Evolutionary conservation across 2,797 vertebrate species (phyloP), one percentile per base, ranked within the genome.

Genomic region (Menidia menidia): DNA sequence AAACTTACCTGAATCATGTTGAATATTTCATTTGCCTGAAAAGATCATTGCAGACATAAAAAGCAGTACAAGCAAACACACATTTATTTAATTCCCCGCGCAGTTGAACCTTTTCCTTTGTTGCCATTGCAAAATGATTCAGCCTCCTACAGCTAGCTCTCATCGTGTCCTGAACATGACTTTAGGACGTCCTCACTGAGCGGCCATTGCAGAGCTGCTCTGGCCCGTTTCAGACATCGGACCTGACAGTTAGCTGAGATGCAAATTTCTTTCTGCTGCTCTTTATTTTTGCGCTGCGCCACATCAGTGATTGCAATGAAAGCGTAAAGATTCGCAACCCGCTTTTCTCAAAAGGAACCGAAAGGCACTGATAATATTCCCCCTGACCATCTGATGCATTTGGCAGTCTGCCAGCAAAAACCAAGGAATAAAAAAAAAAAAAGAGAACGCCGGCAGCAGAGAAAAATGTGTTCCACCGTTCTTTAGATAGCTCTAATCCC

Each of bases 161-260:
- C 44, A 50, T 5, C 15, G 9, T 47, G 45, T 45, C 41, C 18
- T 39, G 58, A 54, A 55, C 19, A 25, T 25, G 25, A 9, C 15
- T 19, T 15, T 50, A 63, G 58, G 35, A 39, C 35, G 10, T 39
- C 15, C 39, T 53, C 6, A 32, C 35, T 2, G 4, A 39, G 35
- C 44, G 42, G 67, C 43, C 9, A 30, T 6, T 11, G 18, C 15
- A 1, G 1, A 30, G 32, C 7, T 13, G n/a, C 16, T 67, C 44
- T 16, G 48, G 41, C 54, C 6, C 10, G 3, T 39, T 7, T 7
- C 35, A 39, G 35, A 32, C 32, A 41, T 53, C 32, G 50, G 47
- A 53, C 4, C 18, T 65, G 63, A 60, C 61, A 35, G 66, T 64
- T 78, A 56, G 64, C 14, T 13, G 42, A 41, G 25, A 75, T 73